A percentile compares a stretch with the other conserved stretches of the same genome.
Evolutionary conservation across 1,140 invertebrate genomes (phyloP).

Genomic region (Bombus waltoni): DNA sequence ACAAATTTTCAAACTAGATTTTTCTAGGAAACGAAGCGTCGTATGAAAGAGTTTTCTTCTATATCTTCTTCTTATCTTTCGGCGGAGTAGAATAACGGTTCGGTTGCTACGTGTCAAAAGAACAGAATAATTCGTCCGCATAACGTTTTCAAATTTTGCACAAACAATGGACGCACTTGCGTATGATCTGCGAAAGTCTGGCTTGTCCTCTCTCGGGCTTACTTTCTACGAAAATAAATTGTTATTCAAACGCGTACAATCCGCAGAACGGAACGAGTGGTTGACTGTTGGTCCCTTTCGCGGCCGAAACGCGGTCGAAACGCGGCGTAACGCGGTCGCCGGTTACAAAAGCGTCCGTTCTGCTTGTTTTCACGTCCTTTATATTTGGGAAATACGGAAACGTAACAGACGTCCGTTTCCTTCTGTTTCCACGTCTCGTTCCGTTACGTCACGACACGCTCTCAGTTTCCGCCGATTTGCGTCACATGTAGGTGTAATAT

Average conservation of each 20-base stretch:
- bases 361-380: slow-evolving; percentile 8
- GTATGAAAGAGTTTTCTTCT: too few relatives aligned
- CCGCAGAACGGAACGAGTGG: background rate
- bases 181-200: background rate
- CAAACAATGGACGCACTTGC: background rate
- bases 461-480: background rate
- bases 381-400: slow-evolving; percentile 1
- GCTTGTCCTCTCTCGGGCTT: too few relatives aligned
- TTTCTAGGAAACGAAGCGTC: too few relatives aligned
- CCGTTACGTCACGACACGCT: background rate
- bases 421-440: slow-evolving; percentile 8
- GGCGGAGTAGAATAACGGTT: too few relatives aligned
- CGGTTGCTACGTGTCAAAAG: background rate
- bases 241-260: background rate
- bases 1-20: too few relatives aligned
- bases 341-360: slow-evolving; percentile 15
- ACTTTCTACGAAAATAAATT: background rate
- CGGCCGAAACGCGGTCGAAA: background rate
- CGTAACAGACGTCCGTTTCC: slow-evolving; percentile 19
- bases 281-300: background rate
- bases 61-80: too few relatives aligned
- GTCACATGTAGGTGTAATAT: background rate
- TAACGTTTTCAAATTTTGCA: background rate
- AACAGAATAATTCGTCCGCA: background rate
- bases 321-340: background rate